Percentiles rank a stretch among this genome's conserved stretches.
Conservation (phyloP, 2,888 invertebrate species). For the Tipula vernalis region DNA sequence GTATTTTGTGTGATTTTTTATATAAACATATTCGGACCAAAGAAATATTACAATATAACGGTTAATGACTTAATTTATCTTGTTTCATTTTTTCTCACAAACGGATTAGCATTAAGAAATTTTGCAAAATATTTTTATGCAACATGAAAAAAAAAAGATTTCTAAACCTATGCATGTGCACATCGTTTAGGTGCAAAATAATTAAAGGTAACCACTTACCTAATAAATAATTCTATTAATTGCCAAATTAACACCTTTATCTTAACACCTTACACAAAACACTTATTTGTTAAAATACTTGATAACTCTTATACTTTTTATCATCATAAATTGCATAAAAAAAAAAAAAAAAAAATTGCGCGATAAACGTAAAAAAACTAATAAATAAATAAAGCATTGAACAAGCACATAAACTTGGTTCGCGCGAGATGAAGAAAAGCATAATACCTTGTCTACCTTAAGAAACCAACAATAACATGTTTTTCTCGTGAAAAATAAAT, state of each 20-base stretch:
- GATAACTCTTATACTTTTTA: neutral
- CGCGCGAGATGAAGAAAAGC: neutral
- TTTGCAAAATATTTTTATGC: no score
- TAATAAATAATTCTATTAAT: neutral
- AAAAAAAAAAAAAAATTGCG: neutral
- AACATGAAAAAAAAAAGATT: no score
- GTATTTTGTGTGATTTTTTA: no score
- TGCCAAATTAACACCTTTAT: neutral
- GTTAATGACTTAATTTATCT: no score
- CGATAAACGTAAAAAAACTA: neutral
- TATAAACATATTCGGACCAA: no score
- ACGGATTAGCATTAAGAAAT: no score
- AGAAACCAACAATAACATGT: neutral
- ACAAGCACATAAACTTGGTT: neutral
- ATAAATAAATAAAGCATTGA: neutral
- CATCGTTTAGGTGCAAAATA: neutral
- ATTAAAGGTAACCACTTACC: neutral
- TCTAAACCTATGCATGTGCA: neutral
- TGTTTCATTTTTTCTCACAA: no score
- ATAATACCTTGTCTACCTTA: neutral
- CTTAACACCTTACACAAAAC: neutral
- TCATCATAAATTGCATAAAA: neutral
- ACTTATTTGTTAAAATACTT: neutral
- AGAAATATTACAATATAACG: no score
- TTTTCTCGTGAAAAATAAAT: neutral